These are phyloP conservation scores for Drosophila villosipedis DNA, from an alignment of 2,888 invertebrate species.

Conservation along the genomic window DNA sequence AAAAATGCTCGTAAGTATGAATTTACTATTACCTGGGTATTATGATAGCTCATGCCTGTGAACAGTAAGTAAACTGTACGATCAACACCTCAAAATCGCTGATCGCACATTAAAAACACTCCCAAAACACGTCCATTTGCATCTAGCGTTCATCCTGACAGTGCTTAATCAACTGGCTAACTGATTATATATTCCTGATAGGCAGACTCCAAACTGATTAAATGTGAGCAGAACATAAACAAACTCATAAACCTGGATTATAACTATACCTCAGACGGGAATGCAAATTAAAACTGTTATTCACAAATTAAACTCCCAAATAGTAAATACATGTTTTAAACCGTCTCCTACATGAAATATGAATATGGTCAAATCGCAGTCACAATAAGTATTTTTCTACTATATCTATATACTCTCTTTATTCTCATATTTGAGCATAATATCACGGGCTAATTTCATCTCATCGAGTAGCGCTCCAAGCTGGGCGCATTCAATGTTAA, in stretches of 20 bases:
- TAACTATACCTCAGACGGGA: neutral
- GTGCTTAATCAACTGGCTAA: neutral
- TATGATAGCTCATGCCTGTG: neutral
- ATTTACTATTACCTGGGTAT: neutral
- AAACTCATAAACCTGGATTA: neutral
- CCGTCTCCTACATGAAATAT: neutral
- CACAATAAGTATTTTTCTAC: neutral
- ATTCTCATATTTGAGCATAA: conserved; percentile 81
- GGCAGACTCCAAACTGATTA: neutral
- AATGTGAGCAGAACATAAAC: neutral
- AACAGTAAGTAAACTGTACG: neutral
- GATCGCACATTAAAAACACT: neutral
- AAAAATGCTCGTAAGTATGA: neutral
- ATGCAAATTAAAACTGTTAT: no score
- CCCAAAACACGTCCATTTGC: neutral
- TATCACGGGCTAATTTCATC: conserved; percentile 78
- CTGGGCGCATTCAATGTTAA: conserved; percentile 83
- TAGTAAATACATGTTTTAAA: neutral
- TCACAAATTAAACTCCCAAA: neutral
- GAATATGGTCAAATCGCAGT: neutral
- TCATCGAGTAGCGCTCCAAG: conserved; percentile 82
- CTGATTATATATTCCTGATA: neutral
- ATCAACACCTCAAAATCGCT: neutral
- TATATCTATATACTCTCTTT: conserved; percentile 49
- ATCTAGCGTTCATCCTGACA: neutral